Percentiles rank a stretch among this genome's conserved stretches.
These are phyloP conservation scores for Ardeotis arabs DNA, from an alignment of 2,113 vertebrate species.

Conservation along the genomic window DNA sequence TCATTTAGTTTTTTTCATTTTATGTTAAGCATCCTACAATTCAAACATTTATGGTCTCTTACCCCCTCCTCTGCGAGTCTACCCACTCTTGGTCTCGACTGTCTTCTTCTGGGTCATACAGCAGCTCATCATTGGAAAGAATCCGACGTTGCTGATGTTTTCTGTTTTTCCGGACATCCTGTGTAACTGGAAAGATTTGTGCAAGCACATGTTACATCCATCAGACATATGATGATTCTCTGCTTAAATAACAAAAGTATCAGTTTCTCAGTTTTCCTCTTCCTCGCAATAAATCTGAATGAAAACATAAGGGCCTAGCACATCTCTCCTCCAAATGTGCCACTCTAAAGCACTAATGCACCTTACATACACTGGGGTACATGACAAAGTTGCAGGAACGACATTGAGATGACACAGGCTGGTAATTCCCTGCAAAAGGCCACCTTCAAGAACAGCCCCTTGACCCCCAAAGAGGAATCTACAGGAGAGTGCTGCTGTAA, in stretches of 20 bases:
- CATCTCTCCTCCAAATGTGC: neutral
- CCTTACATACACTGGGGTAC: neutral
- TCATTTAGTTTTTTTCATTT: neutral
- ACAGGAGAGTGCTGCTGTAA: neutral
- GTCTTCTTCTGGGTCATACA: constrained; percentile 95
- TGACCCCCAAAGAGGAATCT: neutral
- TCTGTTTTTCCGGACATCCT: constrained; percentile 68
- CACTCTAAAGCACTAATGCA: neutral
- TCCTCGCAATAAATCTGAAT: neutral
- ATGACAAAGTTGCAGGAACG: neutral
- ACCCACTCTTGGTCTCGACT: constrained; percentile 94
- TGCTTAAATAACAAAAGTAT: neutral
- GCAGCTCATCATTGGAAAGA: constrained; percentile 90
- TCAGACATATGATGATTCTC: neutral
- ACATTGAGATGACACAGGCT: neutral
- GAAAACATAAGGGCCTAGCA: neutral
- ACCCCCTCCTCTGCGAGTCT: constrained; percentile 86
- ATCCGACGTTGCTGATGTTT: constrained; percentile 76
- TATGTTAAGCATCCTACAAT: neutral
- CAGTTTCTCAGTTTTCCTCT: neutral
- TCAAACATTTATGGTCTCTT: constrained; percentile 34
- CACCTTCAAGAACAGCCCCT: neutral
- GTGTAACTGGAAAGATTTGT: constrained; percentile 63
- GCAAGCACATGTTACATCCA: neutral
- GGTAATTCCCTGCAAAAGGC: neutral